phyloP scores from a whole-genome alignment of 2,888 invertebrate genomes.

The Synanthedon andrenaeformis region DNA sequence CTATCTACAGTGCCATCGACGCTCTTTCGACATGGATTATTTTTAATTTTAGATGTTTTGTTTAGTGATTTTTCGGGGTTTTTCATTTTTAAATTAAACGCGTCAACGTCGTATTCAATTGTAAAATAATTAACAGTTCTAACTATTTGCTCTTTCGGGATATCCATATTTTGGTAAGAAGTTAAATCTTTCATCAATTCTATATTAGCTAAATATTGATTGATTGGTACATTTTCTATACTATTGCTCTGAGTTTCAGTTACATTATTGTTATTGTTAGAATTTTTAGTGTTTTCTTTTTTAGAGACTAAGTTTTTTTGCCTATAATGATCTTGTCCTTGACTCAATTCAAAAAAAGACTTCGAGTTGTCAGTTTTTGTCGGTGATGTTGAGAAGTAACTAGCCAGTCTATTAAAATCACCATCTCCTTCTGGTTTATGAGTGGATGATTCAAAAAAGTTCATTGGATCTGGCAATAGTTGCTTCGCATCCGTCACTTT shows the following conservation, averaged over 20 bases:
- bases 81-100: conserved; percentile 4
- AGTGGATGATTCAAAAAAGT: conserved; percentile 29
- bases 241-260: conserved; percentile 10
- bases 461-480: conserved; percentile 35
- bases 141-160: conserved; percentile 28
- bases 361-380: conserved; percentile 46
- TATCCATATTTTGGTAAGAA: conserved; percentile 26
- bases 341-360: conserved; percentile 65
- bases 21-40: conserved; percentile 3
- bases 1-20: conserved; percentile 1
- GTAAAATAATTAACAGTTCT: conserved; percentile 48
- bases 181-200: conserved; percentile 47
- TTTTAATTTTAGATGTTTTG: conserved; percentile 4
- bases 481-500: background rate
- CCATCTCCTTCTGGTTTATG: conserved; percentile 16
- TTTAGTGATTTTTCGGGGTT: conserved; percentile 13
- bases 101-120: conserved; percentile 30
- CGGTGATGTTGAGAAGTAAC: conserved; percentile 43
- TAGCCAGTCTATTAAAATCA: conserved; percentile 45
- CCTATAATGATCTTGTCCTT: conserved; percentile 56
- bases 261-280: conserved; percentile 1
- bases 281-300: background rate
- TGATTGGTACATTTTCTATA: conserved; percentile 21
- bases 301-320: conserved; percentile 19
- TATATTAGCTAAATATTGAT: conserved; percentile 19